Conservation (phyloP, 2,888 invertebrate species). For the Ectemnius continuus region DNA sequence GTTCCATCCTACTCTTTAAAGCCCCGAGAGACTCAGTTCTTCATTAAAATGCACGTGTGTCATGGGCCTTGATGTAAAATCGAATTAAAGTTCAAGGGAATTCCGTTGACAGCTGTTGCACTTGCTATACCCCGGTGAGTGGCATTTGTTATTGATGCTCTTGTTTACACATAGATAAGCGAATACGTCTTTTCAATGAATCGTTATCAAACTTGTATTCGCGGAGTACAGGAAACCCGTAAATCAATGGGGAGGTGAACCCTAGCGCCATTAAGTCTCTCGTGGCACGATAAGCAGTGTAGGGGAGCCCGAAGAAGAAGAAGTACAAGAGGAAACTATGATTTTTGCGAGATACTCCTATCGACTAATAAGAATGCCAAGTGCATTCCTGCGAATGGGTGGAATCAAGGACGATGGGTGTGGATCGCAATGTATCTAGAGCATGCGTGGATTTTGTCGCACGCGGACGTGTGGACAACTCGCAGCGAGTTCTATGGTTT, state of each 20-base stretch:
- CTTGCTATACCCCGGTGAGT: too few species aligned
- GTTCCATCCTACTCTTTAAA: background rate
- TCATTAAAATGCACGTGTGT: background rate
- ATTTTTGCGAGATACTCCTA: too few species aligned
- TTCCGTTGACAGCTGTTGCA: background rate
- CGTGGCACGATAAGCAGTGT: conserved; percentile 38
- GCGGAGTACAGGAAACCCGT: background rate
- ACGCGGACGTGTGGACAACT: too few species aligned
- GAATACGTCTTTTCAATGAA: too few species aligned
- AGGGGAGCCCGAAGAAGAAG: background rate
- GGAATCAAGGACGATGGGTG: background rate
- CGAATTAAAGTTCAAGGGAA: background rate
- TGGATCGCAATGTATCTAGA: background rate
- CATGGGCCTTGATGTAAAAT: background rate
- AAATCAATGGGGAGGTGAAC: conserved; percentile 1
- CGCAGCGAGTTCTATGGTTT: too few species aligned
- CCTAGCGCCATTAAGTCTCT: conserved; percentile 32
- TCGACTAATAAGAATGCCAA: too few species aligned
- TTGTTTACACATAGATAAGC: too few species aligned
- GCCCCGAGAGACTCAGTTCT: too few species aligned
- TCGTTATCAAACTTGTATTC: too few species aligned
- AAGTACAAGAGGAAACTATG: background rate
- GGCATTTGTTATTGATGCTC: too few species aligned
- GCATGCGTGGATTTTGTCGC: too few species aligned
- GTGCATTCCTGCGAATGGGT: background rate